These are phyloP conservation scores for Phallusia fumigata DNA, from an alignment of 23 tunicate species.

Conservation along the genomic window DNA sequence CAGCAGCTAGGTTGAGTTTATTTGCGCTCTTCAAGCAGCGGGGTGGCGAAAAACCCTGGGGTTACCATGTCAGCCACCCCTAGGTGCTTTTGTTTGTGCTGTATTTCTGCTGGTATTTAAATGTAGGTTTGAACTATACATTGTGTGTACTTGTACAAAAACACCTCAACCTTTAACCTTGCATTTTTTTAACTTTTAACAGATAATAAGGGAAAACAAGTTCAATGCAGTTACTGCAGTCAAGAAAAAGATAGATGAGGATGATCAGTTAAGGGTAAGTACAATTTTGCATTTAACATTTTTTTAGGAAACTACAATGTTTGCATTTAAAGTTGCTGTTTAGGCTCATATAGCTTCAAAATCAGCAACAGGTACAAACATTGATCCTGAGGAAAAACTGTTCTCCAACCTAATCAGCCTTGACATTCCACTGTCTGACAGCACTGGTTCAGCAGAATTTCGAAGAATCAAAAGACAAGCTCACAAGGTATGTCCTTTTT, in stretches of 20 bases:
- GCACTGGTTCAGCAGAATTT: constrained; percentile 31
- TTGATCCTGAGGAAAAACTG: constrained; percentile 67
- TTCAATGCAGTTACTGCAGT: constrained; percentile 61
- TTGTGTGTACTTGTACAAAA: too few species aligned
- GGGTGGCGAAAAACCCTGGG: too few species aligned
- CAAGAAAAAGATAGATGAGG: constrained; percentile 40
- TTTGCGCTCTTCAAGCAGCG: too few species aligned
- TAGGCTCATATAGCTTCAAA: constrained; percentile 48
- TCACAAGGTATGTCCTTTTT: neutral
- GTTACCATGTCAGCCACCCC: too few species aligned
- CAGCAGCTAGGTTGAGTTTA: too few species aligned
- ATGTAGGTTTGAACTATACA: too few species aligned
- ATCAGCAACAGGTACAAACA: constrained; percentile 75
- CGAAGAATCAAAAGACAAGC: constrained; percentile 30
- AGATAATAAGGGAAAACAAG: constrained; percentile 62
- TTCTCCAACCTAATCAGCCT: constrained; percentile 47
- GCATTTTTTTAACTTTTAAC: too few species aligned
- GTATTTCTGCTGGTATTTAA: too few species aligned
- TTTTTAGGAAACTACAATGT: neutral
- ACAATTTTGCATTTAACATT: neutral
- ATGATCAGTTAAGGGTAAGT: constrained; percentile 45
- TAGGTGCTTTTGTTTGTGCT: too few species aligned
- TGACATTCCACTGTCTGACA: constrained; percentile 41
- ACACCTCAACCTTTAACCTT: too few species aligned
- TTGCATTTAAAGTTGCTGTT: neutral